phyloP scores from a whole-genome alignment of 2,888 invertebrate species.

The Hermodice carunculata region DNA sequence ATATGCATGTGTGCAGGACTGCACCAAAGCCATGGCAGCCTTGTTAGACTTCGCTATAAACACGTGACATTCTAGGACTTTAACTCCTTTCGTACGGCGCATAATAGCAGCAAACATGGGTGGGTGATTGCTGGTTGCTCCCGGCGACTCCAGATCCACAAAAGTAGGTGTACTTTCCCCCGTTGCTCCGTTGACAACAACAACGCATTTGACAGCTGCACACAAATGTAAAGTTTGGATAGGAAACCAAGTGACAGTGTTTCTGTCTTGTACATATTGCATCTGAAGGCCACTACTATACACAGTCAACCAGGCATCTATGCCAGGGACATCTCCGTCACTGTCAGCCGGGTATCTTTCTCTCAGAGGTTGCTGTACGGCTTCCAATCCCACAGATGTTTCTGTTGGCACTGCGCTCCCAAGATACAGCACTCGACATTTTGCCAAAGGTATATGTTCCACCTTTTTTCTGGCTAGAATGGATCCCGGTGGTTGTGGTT shows the following conservation, averaged over 20 bases:
- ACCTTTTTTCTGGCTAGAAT: no score
- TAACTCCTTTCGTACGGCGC: conserved; percentile 61
- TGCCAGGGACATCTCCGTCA: conserved; percentile 53
- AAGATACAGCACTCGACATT: conserved; percentile 65
- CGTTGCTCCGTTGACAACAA: conserved; percentile 46
- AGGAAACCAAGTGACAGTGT: conserved; percentile 64
- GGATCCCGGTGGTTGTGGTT: no score
- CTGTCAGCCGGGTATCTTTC: conserved; percentile 57
- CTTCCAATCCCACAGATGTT: conserved; percentile 61
- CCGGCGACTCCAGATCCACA: conserved; percentile 63
- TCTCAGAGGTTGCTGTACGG: conserved; percentile 58
- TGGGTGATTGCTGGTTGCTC: conserved; percentile 50
- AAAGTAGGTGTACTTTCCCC: conserved; percentile 53
- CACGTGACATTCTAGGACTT: conserved; percentile 67
- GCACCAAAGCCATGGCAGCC: conserved; percentile 96
- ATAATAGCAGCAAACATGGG: conserved; percentile 67
- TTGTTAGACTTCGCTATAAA: conserved; percentile 79
- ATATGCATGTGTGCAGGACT: conserved; percentile 98
- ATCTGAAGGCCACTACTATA: conserved; percentile 94
- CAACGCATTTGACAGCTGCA: conserved; percentile 64
- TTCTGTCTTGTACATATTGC: conserved; percentile 81
- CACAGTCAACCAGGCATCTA: conserved; percentile 90
- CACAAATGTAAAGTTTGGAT: conserved; percentile 64
- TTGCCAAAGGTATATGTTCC: conserved; percentile 45
- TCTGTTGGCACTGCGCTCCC: conserved; percentile 66